These are phyloP conservation scores for Schizotus pectinicornis DNA, from an alignment of 2,888 invertebrate genomes.

Conservation along the genomic window DNA sequence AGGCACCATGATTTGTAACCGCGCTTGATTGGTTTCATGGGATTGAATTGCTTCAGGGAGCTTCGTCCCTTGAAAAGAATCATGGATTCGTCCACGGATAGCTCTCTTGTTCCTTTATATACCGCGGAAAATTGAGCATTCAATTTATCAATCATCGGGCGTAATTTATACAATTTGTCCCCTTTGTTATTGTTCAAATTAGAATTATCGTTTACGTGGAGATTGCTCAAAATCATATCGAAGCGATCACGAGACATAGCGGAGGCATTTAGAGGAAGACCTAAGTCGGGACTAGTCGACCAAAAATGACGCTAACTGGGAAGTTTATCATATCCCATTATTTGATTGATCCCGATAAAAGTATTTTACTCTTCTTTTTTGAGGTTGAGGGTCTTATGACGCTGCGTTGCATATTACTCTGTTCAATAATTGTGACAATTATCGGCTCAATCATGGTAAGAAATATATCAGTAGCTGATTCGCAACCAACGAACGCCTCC, in stretches of 20 bases:
- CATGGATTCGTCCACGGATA: constrained; percentile 30
- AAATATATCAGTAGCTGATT: constrained; percentile 22
- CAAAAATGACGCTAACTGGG: constrained; percentile 4
- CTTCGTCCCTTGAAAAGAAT: constrained; percentile 34
- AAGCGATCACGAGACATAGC: constrained; percentile 15
- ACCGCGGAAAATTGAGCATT: constrained; percentile 13
- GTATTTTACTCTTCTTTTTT: constrained; percentile 16
- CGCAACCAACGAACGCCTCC: constrained; percentile 8
- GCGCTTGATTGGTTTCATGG: constrained; percentile 38
- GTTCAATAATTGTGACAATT: constrained; percentile 23
- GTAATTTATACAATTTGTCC: constrained; percentile 25
- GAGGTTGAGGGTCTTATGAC: constrained; percentile 18
- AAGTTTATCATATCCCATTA: constrained; percentile 19
- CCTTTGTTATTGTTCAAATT: constrained; percentile 15
- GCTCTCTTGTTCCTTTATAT: constrained; percentile 20
- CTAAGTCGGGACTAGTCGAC: not conserved
- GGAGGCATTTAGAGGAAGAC: not conserved
- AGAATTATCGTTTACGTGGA: constrained; percentile 27
- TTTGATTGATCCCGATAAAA: constrained; percentile 15
- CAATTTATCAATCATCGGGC: constrained; percentile 11
- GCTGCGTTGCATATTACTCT: constrained; percentile 22
- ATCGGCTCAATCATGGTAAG: constrained; percentile 9
- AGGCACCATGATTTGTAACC: constrained; percentile 37
- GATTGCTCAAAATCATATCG: constrained; percentile 16
- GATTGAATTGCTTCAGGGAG: constrained; percentile 35